Evolutionary conservation across 2,113 vertebrate genomes (phyloP), one percentile per base, ranked within the genome.

Genomic region (Condylura cristata): DNA sequence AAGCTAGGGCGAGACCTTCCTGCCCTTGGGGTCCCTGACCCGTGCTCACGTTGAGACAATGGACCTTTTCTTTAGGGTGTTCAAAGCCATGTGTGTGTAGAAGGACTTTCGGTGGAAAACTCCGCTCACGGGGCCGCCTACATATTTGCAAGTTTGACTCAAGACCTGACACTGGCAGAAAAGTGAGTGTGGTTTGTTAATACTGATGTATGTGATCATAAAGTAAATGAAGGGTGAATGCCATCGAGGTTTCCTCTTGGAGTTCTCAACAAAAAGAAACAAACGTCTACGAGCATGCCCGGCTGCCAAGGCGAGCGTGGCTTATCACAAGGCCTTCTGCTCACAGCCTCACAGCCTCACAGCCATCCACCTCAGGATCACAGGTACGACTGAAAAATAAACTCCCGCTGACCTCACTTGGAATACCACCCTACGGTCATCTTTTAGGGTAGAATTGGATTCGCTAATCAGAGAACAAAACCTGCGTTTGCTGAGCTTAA

Each of bases 51-150:
- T 26, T 16, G 74, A 90, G 82, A 95, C 94, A 96, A 95, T 82
- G 63, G 39, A 20, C 39, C 92, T 86, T 94, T 97, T 95, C 92
- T 96, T 61, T 39, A n/a, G 32, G 24, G 58, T 2, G 18, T 6
- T 44, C 63, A 53, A 51, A 96, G 95, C 37, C 70, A 56, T 9
- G 8, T 3, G 24, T 32, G 65, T 30, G n/a, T 9, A n/a, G n/a
- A 53, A 86, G 58, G 68, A 75, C 53, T 12, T 53, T 41, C 37
- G n/a, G 32, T 26, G n/a, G 65, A 79, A 79, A 71, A 63, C 66
- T 8, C 53, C 39, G 75, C 65, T 71, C 71, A 24, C 70, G 41
- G 61, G n/a, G 63, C 65, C 51, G 26, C 56, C 51, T 81, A 51
- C 2, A 3, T 63, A 6, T n/a, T 39, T 78, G 65, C 63, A 46